phyloP scores from a whole-genome alignment of 1,140 invertebrate species.

The Marisa cornuarietis region DNA sequence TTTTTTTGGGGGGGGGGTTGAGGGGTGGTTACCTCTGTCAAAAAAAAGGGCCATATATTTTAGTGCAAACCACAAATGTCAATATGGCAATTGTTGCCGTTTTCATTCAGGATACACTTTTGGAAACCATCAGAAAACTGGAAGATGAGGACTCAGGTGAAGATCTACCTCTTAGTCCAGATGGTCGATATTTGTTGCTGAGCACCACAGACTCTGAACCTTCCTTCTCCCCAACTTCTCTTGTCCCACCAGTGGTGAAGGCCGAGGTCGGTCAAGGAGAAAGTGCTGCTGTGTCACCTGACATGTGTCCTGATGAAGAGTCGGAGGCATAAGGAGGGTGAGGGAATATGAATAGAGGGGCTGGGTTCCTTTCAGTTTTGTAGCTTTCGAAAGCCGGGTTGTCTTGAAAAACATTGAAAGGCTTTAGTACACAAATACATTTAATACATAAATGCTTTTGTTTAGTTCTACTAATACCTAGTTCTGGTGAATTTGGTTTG shows the following conservation, averaged over 20 bases:
- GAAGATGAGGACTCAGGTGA: conserved; percentile 42
- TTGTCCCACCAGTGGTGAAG: background rate
- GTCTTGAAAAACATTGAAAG: too few relatives aligned
- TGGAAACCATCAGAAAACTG: conserved; percentile 48
- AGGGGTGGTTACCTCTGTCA: too few relatives aligned
- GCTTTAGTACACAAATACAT: too few relatives aligned
- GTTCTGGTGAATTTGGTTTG: too few relatives aligned
- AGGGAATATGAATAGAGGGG: background rate
- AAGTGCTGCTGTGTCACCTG: background rate
- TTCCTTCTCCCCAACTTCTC: conserved; percentile 5
- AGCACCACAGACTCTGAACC: conserved; percentile 41
- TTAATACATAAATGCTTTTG: too few relatives aligned
- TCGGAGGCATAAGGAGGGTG: conserved; percentile 5
- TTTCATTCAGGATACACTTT: conserved; percentile 33
- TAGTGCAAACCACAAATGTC: too few relatives aligned
- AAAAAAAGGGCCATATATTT: too few relatives aligned
- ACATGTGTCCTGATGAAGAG: conserved; percentile 2
- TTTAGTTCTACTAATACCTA: too few relatives aligned
- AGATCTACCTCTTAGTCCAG: conserved; percentile 49
- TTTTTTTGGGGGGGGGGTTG: too few relatives aligned
- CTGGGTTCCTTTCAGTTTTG: too few relatives aligned
- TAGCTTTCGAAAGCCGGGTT: too few relatives aligned
- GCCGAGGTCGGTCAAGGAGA: conserved; percentile 1
- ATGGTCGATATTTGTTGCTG: conserved; percentile 56
- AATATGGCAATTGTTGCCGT: too few relatives aligned